Conservation (phyloP, 2,888 invertebrate genomes). For the Ophraella communa region DNA sequence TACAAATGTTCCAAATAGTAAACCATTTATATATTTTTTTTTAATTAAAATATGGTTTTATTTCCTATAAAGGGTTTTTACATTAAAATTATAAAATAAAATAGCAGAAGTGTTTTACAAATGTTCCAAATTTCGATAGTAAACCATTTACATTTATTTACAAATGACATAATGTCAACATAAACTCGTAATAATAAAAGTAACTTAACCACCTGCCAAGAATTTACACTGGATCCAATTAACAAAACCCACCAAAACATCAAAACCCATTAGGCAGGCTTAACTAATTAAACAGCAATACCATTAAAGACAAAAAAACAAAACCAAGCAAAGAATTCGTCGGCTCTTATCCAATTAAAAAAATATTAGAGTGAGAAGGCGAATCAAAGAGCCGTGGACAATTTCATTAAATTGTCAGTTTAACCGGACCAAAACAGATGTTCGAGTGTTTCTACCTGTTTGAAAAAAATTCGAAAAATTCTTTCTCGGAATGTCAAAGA, state of each 20-base stretch:
- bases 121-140: no score
- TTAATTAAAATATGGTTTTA: no score
- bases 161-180: neutral
- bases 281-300: slow-evolving; percentile 17
- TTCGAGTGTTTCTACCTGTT: slow-evolving; percentile 54
- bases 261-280: slow-evolving; percentile 6
- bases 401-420: slow-evolving; percentile 53
- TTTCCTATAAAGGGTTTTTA: no score
- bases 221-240: neutral
- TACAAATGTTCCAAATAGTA: no score
- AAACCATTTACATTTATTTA: no score
- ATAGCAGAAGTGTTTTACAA: no score
- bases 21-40: no score
- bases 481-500: slow-evolving; percentile 53
- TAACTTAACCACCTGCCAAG: neutral
- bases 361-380: slow-evolving; percentile 31
- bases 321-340: slow-evolving; percentile 23
- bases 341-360: slow-evolving; percentile 35
- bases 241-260: slow-evolving; percentile 8
- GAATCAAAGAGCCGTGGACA: slow-evolving; percentile 41
- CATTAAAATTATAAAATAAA: no score
- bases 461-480: slow-evolving; percentile 54
- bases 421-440: slow-evolving; percentile 48
- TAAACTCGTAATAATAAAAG: neutral
- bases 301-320: slow-evolving; percentile 13